These are phyloP conservation scores for Acleris holmiana DNA, from an alignment of 2,888 invertebrate species.

Conservation along the genomic window DNA sequence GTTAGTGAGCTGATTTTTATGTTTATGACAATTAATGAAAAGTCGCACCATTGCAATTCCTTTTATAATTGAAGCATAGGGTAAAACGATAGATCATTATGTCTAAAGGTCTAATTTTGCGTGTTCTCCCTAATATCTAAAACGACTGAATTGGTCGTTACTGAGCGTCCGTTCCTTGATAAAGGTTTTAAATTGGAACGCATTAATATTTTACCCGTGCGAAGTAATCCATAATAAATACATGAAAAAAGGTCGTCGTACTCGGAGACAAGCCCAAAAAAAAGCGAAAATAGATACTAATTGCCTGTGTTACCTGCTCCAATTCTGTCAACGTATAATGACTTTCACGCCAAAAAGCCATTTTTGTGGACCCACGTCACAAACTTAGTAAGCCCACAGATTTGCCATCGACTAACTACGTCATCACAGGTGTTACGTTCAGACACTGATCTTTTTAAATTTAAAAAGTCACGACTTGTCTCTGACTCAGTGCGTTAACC, in stretches of 20 bases:
- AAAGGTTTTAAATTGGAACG: too few relatives aligned
- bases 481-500: constrained; percentile 48
- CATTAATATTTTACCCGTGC: too few relatives aligned
- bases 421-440: constrained; percentile 4
- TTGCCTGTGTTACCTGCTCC: constrained; percentile 19
- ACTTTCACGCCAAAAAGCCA: constrained; percentile 20
- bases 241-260: background rate
- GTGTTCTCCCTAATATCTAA: too few relatives aligned
- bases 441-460: constrained; percentile 7
- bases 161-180: too few relatives aligned
- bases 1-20: too few relatives aligned
- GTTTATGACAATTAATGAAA: too few relatives aligned
- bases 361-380: constrained; percentile 8
- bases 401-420: constrained; percentile 12
- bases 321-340: constrained; percentile 15
- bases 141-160: too few relatives aligned
- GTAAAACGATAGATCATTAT: too few relatives aligned
- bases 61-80: too few relatives aligned
- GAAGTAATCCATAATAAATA: too few relatives aligned
- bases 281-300: constrained; percentile 27
- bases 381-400: background rate
- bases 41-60: too few relatives aligned
- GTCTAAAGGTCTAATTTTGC: too few relatives aligned
- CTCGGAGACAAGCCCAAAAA: constrained; percentile 7
- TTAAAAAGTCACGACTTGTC: constrained; percentile 32